Evolutionary conservation across 2,888 invertebrate species (phyloP).

Genomic region (Apoderus coryli): DNA sequence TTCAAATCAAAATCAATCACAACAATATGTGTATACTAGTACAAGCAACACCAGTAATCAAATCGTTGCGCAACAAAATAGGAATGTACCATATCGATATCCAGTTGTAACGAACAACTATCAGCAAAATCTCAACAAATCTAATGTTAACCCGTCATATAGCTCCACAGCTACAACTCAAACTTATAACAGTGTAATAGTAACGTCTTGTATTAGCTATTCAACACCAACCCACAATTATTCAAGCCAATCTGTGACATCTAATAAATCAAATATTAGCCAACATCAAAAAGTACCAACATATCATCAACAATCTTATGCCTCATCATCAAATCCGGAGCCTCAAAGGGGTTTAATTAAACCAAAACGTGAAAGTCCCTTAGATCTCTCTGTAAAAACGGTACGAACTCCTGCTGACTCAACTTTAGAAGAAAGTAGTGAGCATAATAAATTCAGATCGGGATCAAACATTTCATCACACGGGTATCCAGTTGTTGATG

Average conservation of each 20-base stretch:
- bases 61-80: too few species aligned
- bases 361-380: constrained; percentile 56
- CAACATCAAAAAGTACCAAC: constrained; percentile 16
- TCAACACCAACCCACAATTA: constrained; percentile 27
- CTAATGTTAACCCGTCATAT: too few species aligned
- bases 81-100: too few species aligned
- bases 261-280: constrained; percentile 8
- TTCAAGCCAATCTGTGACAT: too few species aligned
- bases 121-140: too few species aligned
- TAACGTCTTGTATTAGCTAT: too few species aligned
- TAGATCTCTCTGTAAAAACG: constrained; percentile 81
- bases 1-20: constrained; percentile 13
- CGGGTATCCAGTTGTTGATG: constrained; percentile 25
- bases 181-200: constrained; percentile 19
- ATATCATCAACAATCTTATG: constrained; percentile 9
- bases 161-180: constrained; percentile 21
- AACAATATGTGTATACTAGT: constrained; percentile 16
- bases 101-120: too few species aligned
- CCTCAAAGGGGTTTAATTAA: constrained; percentile 8
- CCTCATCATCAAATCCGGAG: constrained; percentile 7
- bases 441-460: background rate
- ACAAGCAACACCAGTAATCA: too few species aligned
- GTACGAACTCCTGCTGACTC: constrained; percentile 80
- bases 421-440: constrained; percentile 44
- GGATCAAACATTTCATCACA: constrained; percentile 14